Conservation (phyloP, 1,140 invertebrate genomes). For the Hirudo medicinalis region DNA sequence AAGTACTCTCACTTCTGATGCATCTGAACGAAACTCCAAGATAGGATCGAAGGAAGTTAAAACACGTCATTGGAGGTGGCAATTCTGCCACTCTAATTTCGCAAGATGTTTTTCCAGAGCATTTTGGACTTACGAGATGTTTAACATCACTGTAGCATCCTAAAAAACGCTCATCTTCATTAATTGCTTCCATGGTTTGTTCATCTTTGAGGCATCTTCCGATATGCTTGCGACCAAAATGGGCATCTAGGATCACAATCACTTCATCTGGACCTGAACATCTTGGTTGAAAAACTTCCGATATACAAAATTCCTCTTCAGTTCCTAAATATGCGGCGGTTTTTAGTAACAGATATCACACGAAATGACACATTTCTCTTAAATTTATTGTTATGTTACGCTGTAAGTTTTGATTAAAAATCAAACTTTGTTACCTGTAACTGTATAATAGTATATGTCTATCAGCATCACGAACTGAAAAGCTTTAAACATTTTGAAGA, state of each 20-base stretch:
- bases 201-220: slow-evolving; percentile 6
- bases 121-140: background rate
- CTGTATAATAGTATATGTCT: too few species aligned
- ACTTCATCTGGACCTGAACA: slow-evolving; percentile 6
- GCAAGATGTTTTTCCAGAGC: slow-evolving; percentile 1
- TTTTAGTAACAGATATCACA: too few species aligned
- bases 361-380: too few species aligned
- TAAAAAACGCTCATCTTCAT: background rate
- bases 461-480: too few species aligned
- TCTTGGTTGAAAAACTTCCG: slow-evolving; percentile 10
- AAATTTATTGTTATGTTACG: too few species aligned
- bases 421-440: too few species aligned
- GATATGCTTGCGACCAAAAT: background rate
- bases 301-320: slow-evolving; percentile 12
- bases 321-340: too few species aligned
- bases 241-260: background rate
- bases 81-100: background rate
- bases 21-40: slow-evolving; percentile 7
- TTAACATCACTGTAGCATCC: background rate
- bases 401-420: too few species aligned
- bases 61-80: background rate
- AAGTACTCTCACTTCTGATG: background rate
- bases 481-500: too few species aligned
- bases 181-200: background rate
- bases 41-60: slow-evolving; percentile 1